Conservation (phyloP, 2,888 invertebrate genomes). For the Odontocerum albicorne region DNA sequence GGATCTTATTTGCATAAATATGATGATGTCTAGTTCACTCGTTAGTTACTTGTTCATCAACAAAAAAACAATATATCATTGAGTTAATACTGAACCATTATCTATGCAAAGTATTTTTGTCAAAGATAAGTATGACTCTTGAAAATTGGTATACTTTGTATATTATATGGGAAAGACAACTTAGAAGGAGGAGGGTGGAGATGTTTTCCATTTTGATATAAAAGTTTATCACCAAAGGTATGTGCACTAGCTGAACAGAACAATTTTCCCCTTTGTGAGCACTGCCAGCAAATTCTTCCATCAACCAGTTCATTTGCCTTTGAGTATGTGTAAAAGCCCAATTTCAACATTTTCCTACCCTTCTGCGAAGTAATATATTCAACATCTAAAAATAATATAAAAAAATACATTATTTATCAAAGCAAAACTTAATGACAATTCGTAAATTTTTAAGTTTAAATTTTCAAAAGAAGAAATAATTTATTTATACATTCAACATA, state of each 20-base stretch:
- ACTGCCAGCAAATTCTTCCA: constrained; percentile 43
- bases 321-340: not conserved
- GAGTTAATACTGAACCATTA: no score
- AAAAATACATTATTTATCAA: no score
- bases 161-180: no score
- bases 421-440: no score
- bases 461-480: no score
- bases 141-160: no score
- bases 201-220: constrained; percentile 41
- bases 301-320: constrained; percentile 27
- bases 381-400: constrained; percentile 36
- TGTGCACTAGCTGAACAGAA: constrained; percentile 41
- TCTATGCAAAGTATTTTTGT: not conserved
- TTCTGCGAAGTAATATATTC: constrained; percentile 1
- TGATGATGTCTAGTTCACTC: no score
- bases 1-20: no score
- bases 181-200: constrained; percentile 41
- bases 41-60: no score
- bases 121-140: not conserved
- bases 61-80: no score
- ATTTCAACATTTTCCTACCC: not conserved
- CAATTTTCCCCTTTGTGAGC: constrained; percentile 39
- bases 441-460: no score
- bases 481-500: no score
- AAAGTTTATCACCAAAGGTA: constrained; percentile 41